Evolutionary conservation across 2,888 invertebrate genomes (phyloP), one percentile per base, ranked within the genome.

Genomic region (Sceliomorpha sp.): DNA sequence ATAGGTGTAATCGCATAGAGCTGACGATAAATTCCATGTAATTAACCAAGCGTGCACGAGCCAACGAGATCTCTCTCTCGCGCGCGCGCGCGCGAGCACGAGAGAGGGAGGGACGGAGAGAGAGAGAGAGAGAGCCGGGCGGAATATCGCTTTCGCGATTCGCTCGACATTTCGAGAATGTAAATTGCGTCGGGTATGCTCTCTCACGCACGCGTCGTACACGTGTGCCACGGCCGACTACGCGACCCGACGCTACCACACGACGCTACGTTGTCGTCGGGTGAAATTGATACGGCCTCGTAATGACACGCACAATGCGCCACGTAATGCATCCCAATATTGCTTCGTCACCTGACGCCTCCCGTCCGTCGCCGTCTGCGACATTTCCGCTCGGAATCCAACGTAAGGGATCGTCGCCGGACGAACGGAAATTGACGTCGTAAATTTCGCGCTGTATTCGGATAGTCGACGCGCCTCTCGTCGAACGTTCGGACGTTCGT

Each of bases 1-100:
- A 79, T 79, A 81, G 80, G 75, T 74, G 78, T 82, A 78, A 81
- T 82, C 80, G 79, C 76, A 77, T 70, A 67, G 76, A 70, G 59
- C 50, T 68, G 69, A 71, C 78, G 75, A 80, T 83, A 83, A 84
- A 83, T 84, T 82, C 75, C 59, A 64, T 63, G 70, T 79, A 80
- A 84, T 84, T 84, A 82, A 80, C 80, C 74, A 75, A 81, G 63
- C 68, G 63, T 71, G 50, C 26, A 34, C 37, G 47, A 45, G 58
- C 32, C 32, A 39, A n/a, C n/a, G n/a, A n/a, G n/a, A n/a, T n/a
- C n/a, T n/a, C n/a, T n/a, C n/a, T n/a, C n/a, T n/a, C n/a, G n/a
- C n/a, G n/a, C n/a, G n/a, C n/a, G n/a, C n/a, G n/a, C n/a, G n/a
- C n/a, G n/a, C n/a, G n/a, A n/a, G n/a, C n/a, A n/a, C n/a, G n/a